These are phyloP conservation scores for Stenopsyche tienmushanensis DNA, from an alignment of 1,140 invertebrate genomes.

Conservation along the genomic window DNA sequence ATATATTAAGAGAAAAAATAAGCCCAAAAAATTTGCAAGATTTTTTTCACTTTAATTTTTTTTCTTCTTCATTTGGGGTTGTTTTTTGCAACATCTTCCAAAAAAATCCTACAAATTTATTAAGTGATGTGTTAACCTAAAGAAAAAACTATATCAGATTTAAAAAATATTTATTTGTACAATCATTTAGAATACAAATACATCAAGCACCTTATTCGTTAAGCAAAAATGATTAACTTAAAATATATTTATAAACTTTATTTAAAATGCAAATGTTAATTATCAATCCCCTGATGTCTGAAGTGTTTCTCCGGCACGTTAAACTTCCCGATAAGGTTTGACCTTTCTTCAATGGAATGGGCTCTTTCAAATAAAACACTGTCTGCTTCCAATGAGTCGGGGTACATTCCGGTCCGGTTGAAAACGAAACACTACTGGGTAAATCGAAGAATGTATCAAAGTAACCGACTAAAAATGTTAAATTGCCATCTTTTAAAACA, in stretches of 20 bases:
- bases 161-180: no score
- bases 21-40: no score
- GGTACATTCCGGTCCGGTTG: conserved; percentile 72
- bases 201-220: not conserved
- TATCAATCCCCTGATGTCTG: conserved; percentile 50
- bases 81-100: no score
- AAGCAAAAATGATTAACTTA: conserved; percentile 43
- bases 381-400: conserved; percentile 98
- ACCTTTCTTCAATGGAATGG: conserved; percentile 73
- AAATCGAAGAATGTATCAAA: conserved; percentile 90
- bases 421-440: conserved; percentile 64
- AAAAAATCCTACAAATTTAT: no score
- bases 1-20: no score
- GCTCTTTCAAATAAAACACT: conserved; percentile 79
- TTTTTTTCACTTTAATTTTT: no score
- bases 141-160: no score
- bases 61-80: no score
- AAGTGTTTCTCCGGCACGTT: conserved; percentile 56
- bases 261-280: conserved; percentile 53
- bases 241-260: conserved; percentile 53
- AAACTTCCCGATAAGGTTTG: conserved; percentile 67
- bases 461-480: conserved; percentile 90
- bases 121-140: no score
- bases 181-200: no score
- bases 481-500: conserved; percentile 67